Percentiles rank a stretch among this genome's conserved stretches.
phyloP scores from a whole-genome alignment of 2,113 vertebrate genomes.

The Pelecanoides urinatrix region DNA sequence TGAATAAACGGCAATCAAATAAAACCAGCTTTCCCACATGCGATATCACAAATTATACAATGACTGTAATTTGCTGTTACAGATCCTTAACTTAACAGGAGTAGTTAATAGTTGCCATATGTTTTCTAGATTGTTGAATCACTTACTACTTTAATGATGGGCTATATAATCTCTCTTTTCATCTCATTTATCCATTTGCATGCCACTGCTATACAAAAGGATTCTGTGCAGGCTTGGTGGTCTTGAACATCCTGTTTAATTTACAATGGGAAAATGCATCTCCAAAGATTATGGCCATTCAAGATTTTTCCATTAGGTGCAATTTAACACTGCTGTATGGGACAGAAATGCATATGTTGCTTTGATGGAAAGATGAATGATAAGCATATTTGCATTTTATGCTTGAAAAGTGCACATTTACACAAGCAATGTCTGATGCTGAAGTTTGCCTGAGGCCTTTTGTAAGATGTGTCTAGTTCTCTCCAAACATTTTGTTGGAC shows the following conservation, averaged over 20 bases:
- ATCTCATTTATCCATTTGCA: not conserved
- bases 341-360: not conserved
- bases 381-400: not conserved
- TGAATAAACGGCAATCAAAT: not conserved
- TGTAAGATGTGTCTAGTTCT: not conserved
- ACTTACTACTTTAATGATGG: not conserved
- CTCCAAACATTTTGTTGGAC: not conserved
- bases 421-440: not conserved
- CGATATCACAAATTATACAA: slow-evolving; percentile 6
- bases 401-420: not conserved
- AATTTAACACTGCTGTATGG: not conserved
- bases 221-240: not conserved
- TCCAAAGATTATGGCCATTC: not conserved
- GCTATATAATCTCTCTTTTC: not conserved
- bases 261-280: not conserved
- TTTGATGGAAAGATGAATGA: not conserved
- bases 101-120: not conserved
- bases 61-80: not conserved
- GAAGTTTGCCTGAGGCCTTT: not conserved
- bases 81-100: not conserved
- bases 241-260: not conserved
- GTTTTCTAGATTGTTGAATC: not conserved
- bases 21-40: not conserved
- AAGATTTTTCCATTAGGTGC: not conserved
- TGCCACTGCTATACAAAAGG: not conserved